Percentiles rank a stretch among this genome's conserved stretches.
These are phyloP conservation scores for Kryptolebias marmoratus DNA, from an alignment of 2,113 vertebrate genomes.

Conservation along the genomic window DNA sequence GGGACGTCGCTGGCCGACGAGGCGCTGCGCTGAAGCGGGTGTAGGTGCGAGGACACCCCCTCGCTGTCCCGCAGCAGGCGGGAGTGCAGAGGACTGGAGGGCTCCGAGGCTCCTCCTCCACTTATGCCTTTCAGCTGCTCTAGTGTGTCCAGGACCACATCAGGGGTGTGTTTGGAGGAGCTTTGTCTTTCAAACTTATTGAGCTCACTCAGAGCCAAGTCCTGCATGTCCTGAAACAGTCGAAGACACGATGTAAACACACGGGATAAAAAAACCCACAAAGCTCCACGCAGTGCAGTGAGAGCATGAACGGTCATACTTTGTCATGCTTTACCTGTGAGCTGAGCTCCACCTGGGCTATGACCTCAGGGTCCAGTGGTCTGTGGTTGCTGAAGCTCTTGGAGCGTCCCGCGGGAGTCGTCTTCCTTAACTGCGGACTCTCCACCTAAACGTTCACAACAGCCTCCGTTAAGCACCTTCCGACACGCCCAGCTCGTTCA, in stretches of 20 bases:
- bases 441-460: conserved; percentile 79
- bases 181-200: conserved; percentile 92
- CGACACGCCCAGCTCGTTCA: not conserved
- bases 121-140: conserved; percentile 91
- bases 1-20: conserved; percentile 93
- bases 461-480: not conserved
- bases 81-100: conserved; percentile 95
- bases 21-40: conserved; percentile 92
- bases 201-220: conserved; percentile 91
- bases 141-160: conserved; percentile 97
- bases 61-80: conserved; percentile 91
- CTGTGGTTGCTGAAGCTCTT: conserved; percentile 99
- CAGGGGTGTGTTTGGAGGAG: conserved; percentile 90
- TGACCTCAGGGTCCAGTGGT: conserved; percentile 92
- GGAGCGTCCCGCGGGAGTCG: conserved; percentile 89
- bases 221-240: conserved; percentile 89
- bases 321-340: conserved; percentile 69
- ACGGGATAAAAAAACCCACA: not conserved
- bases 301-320: not conserved
- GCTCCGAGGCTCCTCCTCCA: conserved; percentile 86
- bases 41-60: conserved; percentile 81
- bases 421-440: conserved; percentile 92
- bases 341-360: conserved; percentile 88
- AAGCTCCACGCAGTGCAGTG: not conserved
- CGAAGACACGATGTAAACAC: not conserved